Evolutionary conservation across 2,113 vertebrate species (phyloP).

Genomic region (Lepus timidus): DNA sequence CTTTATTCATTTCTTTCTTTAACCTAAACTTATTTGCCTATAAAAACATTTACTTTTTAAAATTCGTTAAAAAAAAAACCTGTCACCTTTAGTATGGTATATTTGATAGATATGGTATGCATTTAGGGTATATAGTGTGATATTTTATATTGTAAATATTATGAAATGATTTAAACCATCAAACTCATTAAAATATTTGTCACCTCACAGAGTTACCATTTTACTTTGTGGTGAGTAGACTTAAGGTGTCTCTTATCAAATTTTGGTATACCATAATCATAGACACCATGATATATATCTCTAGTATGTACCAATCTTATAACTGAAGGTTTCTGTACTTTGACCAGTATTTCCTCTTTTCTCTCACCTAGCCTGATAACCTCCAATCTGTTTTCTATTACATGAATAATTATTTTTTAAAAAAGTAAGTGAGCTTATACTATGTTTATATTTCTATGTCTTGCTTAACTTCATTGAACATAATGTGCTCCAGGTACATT

Average conservation of each 20-base stretch:
- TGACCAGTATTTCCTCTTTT: too few relatives aligned
- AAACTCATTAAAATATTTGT: neutral
- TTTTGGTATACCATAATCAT: neutral
- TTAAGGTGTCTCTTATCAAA: neutral
- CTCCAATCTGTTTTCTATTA: neutral
- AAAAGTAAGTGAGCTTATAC: neutral
- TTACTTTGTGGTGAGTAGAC: neutral
- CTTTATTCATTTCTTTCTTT: conserved; percentile 5
- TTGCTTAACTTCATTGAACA: neutral
- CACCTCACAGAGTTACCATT: neutral
- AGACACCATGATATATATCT: neutral
- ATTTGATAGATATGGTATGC: neutral
- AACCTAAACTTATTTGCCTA: neutral
- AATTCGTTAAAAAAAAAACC: too few relatives aligned
- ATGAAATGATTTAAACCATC: neutral
- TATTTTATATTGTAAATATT: neutral
- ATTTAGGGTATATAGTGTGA: neutral
- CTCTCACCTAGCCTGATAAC: neutral
- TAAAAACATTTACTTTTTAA: neutral
- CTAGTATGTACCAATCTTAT: neutral
- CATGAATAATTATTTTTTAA: neutral
- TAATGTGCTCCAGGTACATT: neutral
- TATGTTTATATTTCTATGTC: neutral
- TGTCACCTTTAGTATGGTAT: neutral
- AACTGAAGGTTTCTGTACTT: too few relatives aligned